Conservation (phyloP, 2,113 vertebrate genomes). For the Perca schrenkii region DNA sequence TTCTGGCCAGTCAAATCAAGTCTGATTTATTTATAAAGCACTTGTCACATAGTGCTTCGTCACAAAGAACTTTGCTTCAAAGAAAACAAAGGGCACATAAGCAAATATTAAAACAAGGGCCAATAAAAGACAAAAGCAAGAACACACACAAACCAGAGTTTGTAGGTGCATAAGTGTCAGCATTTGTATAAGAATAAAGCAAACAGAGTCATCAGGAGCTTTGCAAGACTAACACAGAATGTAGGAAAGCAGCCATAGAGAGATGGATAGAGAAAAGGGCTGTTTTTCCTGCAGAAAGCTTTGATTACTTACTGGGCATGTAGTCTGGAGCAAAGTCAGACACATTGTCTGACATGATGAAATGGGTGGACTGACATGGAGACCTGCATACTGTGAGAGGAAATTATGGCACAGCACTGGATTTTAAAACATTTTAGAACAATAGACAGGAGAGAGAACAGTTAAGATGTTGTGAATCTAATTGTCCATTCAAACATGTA, state of each 20-base stretch:
- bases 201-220: conserved; percentile 3
- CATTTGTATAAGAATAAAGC: conserved; percentile 1
- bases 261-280: conserved; percentile 10
- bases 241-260: neutral
- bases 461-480: conserved; percentile 3
- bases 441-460: neutral
- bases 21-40: conserved; percentile 58
- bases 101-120: conserved; percentile 34
- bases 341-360: conserved; percentile 40
- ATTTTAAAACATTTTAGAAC: conserved; percentile 23
- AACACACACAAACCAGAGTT: neutral
- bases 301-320: conserved; percentile 11
- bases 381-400: conserved; percentile 25
- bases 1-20: conserved; percentile 54
- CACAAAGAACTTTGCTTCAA: conserved; percentile 31
- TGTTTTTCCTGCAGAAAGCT: conserved; percentile 10
- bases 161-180: neutral
- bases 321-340: conserved; percentile 18
- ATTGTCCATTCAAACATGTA: neutral
- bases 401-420: conserved; percentile 2
- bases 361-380: conserved; percentile 15
- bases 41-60: conserved; percentile 54
- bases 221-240: neutral
- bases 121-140: conserved; percentile 24
- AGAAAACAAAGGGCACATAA: conserved; percentile 51